Base-by-base conservation (phyloP, 2,888 invertebrate genomes). In the Lycaena phlaeas region DNA sequence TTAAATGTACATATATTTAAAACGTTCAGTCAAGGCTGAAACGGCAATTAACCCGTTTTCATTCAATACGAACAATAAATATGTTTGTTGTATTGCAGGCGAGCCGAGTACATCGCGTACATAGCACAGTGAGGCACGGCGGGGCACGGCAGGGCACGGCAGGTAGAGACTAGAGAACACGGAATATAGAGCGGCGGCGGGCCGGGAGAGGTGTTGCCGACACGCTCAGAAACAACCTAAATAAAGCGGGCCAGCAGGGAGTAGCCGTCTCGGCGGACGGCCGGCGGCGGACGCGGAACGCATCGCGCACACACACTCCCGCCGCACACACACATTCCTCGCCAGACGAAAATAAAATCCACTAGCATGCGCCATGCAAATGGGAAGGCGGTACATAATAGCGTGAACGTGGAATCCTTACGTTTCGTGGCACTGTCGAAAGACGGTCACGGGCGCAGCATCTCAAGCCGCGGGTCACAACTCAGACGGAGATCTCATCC, bases 291-390 rank as follows among this genome's bases (percentile, higher is more conserved):
- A 66, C 60, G 53, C 64, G 60, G 57, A 53, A 50, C 57, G 46
- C 63, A 45, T 27, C 36, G 41, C 45, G 44, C 52, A 45, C 49
- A 50, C 57, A 58, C 52, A 46, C 51, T 49, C 54, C 27, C 47
- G 48, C 45, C 44, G 49, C 65, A 72, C 78, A 61, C 78, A 77
- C 78, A 78, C 75, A 68, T 51, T 57, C 59, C 54, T 60, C 57
- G 57, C 73, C 75, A 81, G 81, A 82, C 82, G 73, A 82, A 84
- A 84, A 84, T 84, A 84, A 82, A 79, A 81, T n/a, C 68, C 75
- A 77, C 77, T 79, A 73, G 77, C 76, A 79, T 81, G 75, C 74
- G 79, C 79, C 77, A 78, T 81, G 82, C 82, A 77, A 82, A 81
- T 81, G 78, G 77, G 77, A 79, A 79, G 78, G 65, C 71, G 67